Percentiles rank a stretch among this genome's conserved stretches.
Evolutionary conservation across 1,140 invertebrate species (phyloP).

Genomic region (Lethocerus indicus): DNA sequence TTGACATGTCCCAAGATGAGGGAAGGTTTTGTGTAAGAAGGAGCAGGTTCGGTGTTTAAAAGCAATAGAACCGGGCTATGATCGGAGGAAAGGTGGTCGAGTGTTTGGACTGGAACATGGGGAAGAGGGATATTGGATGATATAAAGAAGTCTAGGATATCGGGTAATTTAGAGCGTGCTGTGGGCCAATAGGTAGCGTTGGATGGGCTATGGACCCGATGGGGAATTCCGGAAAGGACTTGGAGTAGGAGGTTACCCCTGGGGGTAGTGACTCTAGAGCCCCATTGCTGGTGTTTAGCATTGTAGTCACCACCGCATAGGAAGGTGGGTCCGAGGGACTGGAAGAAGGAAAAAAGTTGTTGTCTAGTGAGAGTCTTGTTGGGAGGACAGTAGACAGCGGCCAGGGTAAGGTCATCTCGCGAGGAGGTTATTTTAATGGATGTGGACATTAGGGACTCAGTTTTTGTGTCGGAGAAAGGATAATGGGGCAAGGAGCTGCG

Average conservation of each 20-base stretch:
- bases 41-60: neutral
- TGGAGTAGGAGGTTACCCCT: constrained; percentile 20
- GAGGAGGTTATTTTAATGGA: constrained; percentile 17
- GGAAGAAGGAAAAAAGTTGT: constrained; percentile 21
- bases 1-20: neutral
- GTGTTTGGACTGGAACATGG: neutral
- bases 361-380: constrained; percentile 18
- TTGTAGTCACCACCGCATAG: constrained; percentile 26
- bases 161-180: constrained; percentile 5
- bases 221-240: constrained; percentile 17
- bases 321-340: constrained; percentile 21
- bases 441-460: constrained; percentile 18
- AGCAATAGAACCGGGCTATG: constrained; percentile 3
- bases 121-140: neutral
- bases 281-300: constrained; percentile 25
- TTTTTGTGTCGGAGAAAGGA: constrained; percentile 8
- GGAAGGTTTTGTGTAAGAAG: neutral
- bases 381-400: constrained; percentile 23
- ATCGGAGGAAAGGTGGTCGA: constrained; percentile 11
- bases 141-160: constrained; percentile 14
- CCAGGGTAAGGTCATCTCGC: constrained; percentile 16
- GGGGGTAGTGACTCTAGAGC: constrained; percentile 21
- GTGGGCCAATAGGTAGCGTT: constrained; percentile 12
- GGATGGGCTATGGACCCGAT: neutral
- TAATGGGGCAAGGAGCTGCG: constrained; percentile 15